Evolutionary conservation across 1,140 invertebrate genomes (phyloP).

Genomic region (Metopolophium dirhodum): DNA sequence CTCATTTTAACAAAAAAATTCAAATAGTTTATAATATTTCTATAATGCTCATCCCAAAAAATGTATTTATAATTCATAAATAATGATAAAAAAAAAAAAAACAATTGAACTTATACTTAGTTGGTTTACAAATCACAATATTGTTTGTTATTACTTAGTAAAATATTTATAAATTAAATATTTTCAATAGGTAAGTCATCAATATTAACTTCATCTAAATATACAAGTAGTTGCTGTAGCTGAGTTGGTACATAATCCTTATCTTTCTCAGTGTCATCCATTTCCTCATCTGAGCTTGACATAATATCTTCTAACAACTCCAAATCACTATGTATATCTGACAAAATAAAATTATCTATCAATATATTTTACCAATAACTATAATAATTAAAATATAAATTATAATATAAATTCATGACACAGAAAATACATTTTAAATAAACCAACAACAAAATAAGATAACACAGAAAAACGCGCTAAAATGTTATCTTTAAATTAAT

Average conservation of each 20-base stretch:
- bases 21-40: no score
- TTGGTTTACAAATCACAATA: neutral
- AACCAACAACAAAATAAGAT: neutral
- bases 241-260: constrained; percentile 10
- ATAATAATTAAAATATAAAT: no score
- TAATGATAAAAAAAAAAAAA: no score
- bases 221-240: neutral
- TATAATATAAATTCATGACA: no score
- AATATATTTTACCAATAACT: neutral
- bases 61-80: no score
- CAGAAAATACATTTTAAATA: no score
- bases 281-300: neutral
- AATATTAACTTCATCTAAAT: neutral
- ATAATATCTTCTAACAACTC: neutral
- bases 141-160: neutral
- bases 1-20: neutral
- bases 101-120: no score
- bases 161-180: neutral
- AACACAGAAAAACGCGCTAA: neutral
- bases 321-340: neutral
- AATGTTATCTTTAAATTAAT: constrained; percentile 20
- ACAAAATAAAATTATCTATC: constrained; percentile 16
- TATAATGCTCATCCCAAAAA: no score
- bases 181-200: neutral
- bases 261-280: neutral